Evolutionary conservation across 2,797 vertebrate species (phyloP).

Genomic region (Chloroceryle amazona): DNA sequence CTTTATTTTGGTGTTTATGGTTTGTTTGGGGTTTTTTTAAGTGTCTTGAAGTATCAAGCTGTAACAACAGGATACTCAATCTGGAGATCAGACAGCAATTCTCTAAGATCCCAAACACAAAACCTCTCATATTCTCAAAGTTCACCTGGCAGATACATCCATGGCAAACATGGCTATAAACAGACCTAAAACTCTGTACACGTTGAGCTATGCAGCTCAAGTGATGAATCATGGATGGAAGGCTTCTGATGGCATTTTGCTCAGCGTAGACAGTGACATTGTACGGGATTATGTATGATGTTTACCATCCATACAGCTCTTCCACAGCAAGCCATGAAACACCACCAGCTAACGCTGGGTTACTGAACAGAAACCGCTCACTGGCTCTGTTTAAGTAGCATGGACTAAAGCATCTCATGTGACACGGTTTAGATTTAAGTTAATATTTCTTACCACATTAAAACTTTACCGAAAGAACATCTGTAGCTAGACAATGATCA

Average conservation of each 20-base stretch:
- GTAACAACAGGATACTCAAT: background rate
- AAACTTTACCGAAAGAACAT: background rate
- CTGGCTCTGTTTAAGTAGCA: background rate
- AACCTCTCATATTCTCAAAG: background rate
- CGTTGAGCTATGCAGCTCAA: background rate
- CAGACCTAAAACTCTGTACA: background rate
- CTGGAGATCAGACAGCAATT: background rate
- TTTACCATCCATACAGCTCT: background rate
- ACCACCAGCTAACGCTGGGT: background rate
- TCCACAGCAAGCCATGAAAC: background rate
- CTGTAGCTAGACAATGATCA: background rate
- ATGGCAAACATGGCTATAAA: background rate
- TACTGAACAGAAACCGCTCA: background rate
- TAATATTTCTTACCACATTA: background rate
- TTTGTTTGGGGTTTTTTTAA: background rate
- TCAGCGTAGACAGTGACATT: background rate
- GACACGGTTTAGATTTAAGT: background rate
- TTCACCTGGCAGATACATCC: background rate
- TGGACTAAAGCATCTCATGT: background rate
- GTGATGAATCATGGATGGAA: rapidly evolving
- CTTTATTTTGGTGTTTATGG: background rate
- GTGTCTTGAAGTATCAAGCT: background rate
- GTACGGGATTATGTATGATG: rapidly evolving
- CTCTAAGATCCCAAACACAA: background rate
- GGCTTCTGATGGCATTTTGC: background rate